A percentile compares a stretch with the other conserved stretches of the same genome.
phyloP scores from a whole-genome alignment of 2,797 vertebrate species.

The Neomorphus geoffroyi region DNA sequence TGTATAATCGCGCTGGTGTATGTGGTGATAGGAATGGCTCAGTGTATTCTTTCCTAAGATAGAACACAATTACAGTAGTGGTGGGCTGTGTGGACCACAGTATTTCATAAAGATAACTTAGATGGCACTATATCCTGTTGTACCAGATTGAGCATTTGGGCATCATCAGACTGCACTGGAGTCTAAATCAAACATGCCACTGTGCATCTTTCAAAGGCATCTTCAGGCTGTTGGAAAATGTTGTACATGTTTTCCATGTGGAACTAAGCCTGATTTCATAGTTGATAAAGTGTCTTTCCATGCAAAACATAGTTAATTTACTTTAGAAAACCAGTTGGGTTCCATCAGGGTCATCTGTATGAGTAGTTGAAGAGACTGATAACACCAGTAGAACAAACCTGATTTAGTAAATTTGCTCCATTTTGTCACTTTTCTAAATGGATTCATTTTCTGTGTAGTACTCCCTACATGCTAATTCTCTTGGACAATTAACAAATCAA shows the following conservation, averaged over 20 bases:
- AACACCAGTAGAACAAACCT: background rate
- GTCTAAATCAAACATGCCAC: constrained; percentile 38
- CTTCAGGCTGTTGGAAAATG: constrained; percentile 67
- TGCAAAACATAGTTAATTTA: constrained; percentile 9
- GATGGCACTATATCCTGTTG: background rate
- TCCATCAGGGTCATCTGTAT: background rate
- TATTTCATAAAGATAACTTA: background rate
- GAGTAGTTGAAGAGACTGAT: background rate
- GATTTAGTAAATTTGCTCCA: background rate
- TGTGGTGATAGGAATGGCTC: background rate
- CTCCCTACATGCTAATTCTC: background rate
- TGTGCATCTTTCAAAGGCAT: constrained; percentile 30
- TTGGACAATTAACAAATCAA: background rate
- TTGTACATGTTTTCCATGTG: constrained; percentile 22
- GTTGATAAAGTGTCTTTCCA: background rate
- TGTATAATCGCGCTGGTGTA: background rate
- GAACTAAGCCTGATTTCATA: constrained; percentile 9
- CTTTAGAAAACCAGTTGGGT: background rate
- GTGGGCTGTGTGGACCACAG: background rate
- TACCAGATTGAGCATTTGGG: constrained; percentile 28
- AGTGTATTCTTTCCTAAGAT: background rate
- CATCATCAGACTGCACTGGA: constrained; percentile 7
- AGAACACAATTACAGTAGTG: background rate
- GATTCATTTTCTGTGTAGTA: background rate
- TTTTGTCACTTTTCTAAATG: background rate